These are phyloP conservation scores for Vultur gryphus DNA, from an alignment of 2,797 vertebrate genomes.

Conservation along the genomic window DNA sequence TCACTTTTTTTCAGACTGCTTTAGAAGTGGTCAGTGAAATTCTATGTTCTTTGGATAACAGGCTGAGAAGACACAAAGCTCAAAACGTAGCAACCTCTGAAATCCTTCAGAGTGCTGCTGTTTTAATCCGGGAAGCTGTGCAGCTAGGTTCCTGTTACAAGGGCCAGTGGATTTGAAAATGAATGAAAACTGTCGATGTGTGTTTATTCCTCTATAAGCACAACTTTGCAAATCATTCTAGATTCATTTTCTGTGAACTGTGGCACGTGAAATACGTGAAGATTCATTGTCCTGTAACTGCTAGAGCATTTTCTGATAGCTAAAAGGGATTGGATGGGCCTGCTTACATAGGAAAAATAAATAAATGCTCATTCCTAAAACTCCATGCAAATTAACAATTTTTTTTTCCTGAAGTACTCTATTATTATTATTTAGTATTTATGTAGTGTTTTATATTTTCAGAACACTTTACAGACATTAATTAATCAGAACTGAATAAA, in stretches of 20 bases:
- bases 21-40: not conserved
- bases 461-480: constrained; percentile 1
- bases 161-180: not conserved
- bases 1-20: not conserved
- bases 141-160: not conserved
- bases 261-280: not conserved
- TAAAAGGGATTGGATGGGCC: not conserved
- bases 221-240: not conserved
- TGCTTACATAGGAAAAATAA: not conserved
- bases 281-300: not conserved
- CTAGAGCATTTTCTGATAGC: not conserved
- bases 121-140: not conserved
- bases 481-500: constrained; percentile 34
- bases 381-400: not conserved
- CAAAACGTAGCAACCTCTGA: not conserved
- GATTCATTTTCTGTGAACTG: not conserved
- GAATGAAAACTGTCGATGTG: accelerated
- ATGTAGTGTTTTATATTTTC: not conserved
- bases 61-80: not conserved
- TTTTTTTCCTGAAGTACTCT: not conserved
- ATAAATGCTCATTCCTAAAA: constrained; percentile 3
- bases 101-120: not conserved
- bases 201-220: not conserved
- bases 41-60: not conserved
- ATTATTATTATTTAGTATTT: constrained; percentile 38